phyloP scores from a whole-genome alignment of 2,113 vertebrate species.

The Urocitellus parryii region DNA sequence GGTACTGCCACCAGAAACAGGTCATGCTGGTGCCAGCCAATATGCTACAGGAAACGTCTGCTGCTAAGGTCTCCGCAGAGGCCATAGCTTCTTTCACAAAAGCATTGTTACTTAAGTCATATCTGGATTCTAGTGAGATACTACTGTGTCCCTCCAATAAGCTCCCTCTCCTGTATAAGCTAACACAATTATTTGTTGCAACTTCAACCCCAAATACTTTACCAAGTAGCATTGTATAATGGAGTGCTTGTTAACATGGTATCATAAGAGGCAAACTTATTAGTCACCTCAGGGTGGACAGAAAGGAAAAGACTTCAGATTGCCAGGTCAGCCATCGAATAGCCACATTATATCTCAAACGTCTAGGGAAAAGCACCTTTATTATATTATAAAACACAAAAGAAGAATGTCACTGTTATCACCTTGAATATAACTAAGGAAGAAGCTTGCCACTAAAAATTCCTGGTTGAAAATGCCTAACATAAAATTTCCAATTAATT shows the following conservation, averaged over 20 bases:
- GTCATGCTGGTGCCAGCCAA: background rate
- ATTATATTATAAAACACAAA: background rate
- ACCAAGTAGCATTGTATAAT: background rate
- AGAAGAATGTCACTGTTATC: background rate
- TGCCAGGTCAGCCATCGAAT: background rate
- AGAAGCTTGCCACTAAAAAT: background rate
- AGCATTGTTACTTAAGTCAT: background rate
- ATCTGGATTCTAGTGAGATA: background rate
- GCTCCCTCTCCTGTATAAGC: background rate
- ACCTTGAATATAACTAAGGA: background rate
- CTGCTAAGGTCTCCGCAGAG: background rate
- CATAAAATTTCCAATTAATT: background rate
- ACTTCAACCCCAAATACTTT: background rate
- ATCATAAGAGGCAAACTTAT: background rate
- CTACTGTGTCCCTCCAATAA: background rate
- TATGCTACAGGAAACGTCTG: background rate
- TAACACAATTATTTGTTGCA: background rate
- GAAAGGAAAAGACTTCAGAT: background rate
- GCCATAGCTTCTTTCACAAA: background rate
- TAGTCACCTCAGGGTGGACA: background rate
- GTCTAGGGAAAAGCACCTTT: background rate
- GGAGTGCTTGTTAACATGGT: background rate
- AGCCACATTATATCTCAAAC: background rate
- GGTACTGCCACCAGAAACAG: background rate
- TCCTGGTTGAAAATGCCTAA: background rate